phyloP scores from a whole-genome alignment of 2,113 vertebrate species.

The Takifugu bimaculatus region DNA sequence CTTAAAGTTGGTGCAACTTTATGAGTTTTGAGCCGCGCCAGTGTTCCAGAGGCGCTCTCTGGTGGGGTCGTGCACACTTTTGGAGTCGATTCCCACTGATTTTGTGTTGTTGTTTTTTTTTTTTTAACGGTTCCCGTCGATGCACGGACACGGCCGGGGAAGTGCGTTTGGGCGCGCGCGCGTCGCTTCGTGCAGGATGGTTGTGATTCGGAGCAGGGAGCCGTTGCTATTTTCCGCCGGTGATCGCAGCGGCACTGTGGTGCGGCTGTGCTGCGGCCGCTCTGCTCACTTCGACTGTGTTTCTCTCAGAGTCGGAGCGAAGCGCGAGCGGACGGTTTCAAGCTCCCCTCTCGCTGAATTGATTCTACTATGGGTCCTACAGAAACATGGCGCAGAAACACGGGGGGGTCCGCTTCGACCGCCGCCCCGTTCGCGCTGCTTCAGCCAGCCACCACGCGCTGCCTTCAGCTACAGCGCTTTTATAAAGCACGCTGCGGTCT shows the following conservation, averaged over 20 bases:
- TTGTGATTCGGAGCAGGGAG: constrained; percentile 8
- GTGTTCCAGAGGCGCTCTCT: too few relatives aligned
- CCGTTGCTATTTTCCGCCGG: constrained; percentile 34
- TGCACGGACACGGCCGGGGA: too few relatives aligned
- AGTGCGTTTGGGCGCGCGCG: neutral
- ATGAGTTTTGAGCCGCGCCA: too few relatives aligned
- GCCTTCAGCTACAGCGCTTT: accelerated
- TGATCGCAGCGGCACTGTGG: constrained; percentile 49
- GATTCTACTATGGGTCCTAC: constrained; percentile 83
- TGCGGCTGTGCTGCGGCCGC: constrained; percentile 63
- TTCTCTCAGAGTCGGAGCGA: constrained; percentile 77
- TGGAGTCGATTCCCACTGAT: too few relatives aligned
- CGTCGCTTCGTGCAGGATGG: neutral
- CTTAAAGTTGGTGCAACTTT: neutral
- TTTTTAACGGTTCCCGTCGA: too few relatives aligned
- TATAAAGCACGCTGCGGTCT: accelerated
- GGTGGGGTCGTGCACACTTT: too few relatives aligned
- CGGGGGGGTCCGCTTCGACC: constrained; percentile 41
- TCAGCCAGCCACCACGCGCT: accelerated
- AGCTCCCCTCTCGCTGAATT: constrained; percentile 84
- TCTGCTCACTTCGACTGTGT: constrained; percentile 67
- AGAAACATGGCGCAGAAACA: constrained; percentile 56
- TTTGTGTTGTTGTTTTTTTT: too few relatives aligned
- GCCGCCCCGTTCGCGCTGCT: accelerated
- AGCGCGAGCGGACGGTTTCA: constrained; percentile 79